phyloP scores from a whole-genome alignment of 2,888 invertebrate species.

The Napeogenes sylphis region DNA sequence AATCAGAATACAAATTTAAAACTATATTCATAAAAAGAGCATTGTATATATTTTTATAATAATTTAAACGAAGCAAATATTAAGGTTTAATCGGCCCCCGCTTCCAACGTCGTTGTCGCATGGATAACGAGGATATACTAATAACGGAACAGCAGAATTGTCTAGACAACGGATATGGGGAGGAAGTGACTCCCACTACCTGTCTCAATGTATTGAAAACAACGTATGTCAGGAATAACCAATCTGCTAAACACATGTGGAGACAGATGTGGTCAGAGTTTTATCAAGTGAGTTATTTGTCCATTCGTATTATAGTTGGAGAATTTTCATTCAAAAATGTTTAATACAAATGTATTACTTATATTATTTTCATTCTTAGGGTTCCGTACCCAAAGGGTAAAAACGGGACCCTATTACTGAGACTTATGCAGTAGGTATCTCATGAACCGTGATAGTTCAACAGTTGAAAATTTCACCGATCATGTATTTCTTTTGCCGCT shows the following conservation, averaged over 20 bases:
- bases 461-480: too few species aligned
- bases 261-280: slow-evolving; percentile 52
- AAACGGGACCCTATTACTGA: too few species aligned
- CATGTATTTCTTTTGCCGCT: too few species aligned
- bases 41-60: too few species aligned
- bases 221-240: slow-evolving; percentile 59
- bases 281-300: slow-evolving; percentile 43
- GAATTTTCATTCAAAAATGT: not conserved
- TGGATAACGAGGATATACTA: slow-evolving; percentile 76
- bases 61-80: too few species aligned
- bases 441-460: too few species aligned
- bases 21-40: too few species aligned
- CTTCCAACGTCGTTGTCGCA: slow-evolving; percentile 57
- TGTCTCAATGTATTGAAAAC: slow-evolving; percentile 64
- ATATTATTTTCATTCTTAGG: not conserved
- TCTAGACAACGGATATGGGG: slow-evolving; percentile 51
- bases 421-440: too few species aligned
- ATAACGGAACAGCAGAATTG: slow-evolving; percentile 60
- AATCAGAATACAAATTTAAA: too few species aligned
- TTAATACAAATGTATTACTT: not conserved
- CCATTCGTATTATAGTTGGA: too few species aligned
- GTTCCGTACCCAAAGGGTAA: too few species aligned
- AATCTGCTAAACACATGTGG: slow-evolving; percentile 40
- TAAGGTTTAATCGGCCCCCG: slow-evolving; percentile 60
- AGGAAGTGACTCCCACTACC: slow-evolving; percentile 57